These are phyloP conservation scores for Manacus vitellinus DNA, from an alignment of 2,113 vertebrate species.

Conservation along the genomic window DNA sequence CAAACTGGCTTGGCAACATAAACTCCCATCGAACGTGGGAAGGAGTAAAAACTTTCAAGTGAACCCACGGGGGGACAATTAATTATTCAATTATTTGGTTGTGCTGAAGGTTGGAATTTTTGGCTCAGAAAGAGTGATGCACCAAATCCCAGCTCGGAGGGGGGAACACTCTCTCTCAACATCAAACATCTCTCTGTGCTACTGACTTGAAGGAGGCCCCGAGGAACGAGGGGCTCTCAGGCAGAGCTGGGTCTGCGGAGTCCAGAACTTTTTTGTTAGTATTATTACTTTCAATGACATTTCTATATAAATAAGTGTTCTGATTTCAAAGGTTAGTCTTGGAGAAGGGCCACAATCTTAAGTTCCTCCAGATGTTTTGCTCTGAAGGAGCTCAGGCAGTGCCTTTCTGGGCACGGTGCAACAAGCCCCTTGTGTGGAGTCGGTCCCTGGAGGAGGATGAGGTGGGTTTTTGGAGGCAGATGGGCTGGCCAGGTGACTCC, in stretches of 20 bases:
- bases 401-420: neutral
- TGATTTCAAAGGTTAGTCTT: neutral
- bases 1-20: neutral
- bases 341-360: neutral
- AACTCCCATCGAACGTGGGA: neutral
- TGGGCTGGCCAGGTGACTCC: neutral
- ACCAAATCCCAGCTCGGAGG: neutral
- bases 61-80: neutral
- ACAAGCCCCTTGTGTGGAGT: neutral
- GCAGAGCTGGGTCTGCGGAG: neutral
- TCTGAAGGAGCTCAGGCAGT: neutral
- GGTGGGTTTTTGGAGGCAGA: neutral
- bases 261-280: no score
- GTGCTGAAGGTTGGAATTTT: neutral
- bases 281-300: neutral
- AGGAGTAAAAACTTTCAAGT: neutral
- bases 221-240: accelerated
- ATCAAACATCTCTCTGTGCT: neutral
- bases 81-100: neutral
- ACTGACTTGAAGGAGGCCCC: neutral
- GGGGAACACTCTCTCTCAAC: neutral
- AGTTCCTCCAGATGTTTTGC: conserved; percentile 2
- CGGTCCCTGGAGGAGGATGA: neutral
- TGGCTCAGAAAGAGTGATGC: neutral
- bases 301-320: neutral